Conservation (phyloP, 2,797 vertebrate species). For the Molothrus aeneus region DNA sequence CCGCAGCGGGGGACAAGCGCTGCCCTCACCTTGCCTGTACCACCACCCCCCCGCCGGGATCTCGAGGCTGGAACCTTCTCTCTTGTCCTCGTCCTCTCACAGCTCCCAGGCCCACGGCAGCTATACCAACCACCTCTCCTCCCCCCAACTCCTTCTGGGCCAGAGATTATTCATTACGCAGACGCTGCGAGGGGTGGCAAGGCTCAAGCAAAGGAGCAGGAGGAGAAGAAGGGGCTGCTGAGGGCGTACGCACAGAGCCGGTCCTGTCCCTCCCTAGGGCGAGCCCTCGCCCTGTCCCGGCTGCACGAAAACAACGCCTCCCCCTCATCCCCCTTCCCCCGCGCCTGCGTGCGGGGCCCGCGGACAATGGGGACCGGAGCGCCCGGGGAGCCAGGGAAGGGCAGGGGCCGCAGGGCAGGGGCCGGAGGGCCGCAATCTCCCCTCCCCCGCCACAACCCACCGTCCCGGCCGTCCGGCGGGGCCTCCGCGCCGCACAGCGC, state of each 20-base stretch:
- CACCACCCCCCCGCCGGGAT: not conserved
- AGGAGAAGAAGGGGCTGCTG: not conserved
- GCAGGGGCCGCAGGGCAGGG: not conserved
- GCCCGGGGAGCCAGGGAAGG: no score
- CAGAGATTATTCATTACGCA: not conserved
- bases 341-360: slow-evolving; percentile 1
- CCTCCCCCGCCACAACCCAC: not conserved
- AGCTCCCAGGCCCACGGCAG: not conserved
- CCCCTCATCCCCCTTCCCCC: not conserved
- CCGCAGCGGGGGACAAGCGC: not conserved
- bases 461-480: not conserved
- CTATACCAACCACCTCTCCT: not conserved
- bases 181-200: not conserved
- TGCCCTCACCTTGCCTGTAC: not conserved
- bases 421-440: no score
- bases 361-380: not conserved
- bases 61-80: not conserved
- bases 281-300: not conserved
- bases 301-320: not conserved
- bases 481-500: not conserved
- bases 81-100: not conserved
- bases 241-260: not conserved
- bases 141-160: not conserved
- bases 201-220: not conserved
- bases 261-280: not conserved